These are phyloP conservation scores for Hofmannophila pseudospretella DNA, from an alignment of 2,888 invertebrate species.

Conservation along the genomic window DNA sequence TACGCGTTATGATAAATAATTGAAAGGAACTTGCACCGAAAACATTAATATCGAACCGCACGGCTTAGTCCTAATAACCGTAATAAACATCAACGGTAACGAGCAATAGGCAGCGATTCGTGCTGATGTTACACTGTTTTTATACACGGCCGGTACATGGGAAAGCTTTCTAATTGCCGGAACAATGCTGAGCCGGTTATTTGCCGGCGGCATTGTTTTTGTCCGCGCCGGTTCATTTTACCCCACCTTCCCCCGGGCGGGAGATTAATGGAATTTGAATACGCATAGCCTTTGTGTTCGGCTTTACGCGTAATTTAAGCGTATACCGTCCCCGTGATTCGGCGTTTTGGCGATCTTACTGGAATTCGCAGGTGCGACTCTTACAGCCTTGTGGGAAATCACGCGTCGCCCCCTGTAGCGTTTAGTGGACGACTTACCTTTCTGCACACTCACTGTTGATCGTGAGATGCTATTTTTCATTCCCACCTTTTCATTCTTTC, in stretches of 20 bases:
- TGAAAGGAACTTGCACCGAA: slow-evolving; percentile 55
- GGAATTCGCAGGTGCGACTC: slow-evolving; percentile 53
- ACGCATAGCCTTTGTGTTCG: slow-evolving; percentile 76
- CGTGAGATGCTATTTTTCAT: slow-evolving; percentile 32
- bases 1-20: slow-evolving; percentile 41
- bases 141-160: slow-evolving; percentile 77
- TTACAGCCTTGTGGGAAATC: slow-evolving; percentile 46
- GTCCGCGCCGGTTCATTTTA: slow-evolving; percentile 76
- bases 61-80: slow-evolving; percentile 74
- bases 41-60: slow-evolving; percentile 64
- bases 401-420: slow-evolving; percentile 28
- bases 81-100: slow-evolving; percentile 77
- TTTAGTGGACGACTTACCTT: slow-evolving; percentile 12
- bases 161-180: slow-evolving; percentile 79
- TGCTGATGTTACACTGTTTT: slow-evolving; percentile 77
- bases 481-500: slow-evolving; percentile 28
- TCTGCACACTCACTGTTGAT: slow-evolving; percentile 39
- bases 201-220: slow-evolving; percentile 77
- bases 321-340: slow-evolving; percentile 68
- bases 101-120: slow-evolving; percentile 76
- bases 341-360: slow-evolving; percentile 64
- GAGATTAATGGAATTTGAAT: slow-evolving; percentile 78
- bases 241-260: slow-evolving; percentile 67
- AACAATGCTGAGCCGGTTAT: slow-evolving; percentile 78
- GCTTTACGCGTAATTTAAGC: slow-evolving; percentile 76